Conservation (phyloP, 2,797 vertebrate species). For the Cygnus olor region DNA sequence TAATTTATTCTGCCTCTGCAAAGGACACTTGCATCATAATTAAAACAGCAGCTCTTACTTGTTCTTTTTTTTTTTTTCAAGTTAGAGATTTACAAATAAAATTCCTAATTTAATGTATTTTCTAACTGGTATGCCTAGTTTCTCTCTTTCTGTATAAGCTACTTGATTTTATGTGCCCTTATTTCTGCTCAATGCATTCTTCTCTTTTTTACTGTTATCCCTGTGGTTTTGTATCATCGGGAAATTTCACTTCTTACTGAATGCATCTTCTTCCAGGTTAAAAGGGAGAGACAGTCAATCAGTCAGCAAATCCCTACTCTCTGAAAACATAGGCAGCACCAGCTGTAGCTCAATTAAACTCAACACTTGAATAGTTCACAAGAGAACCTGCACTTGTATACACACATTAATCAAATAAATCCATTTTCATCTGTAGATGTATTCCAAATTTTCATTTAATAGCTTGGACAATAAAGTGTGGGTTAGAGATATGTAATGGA, state of each 20-base stretch:
- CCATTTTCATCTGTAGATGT: slow-evolving; percentile 36
- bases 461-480: slow-evolving; percentile 20
- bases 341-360: slow-evolving; percentile 73
- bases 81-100: not conserved
- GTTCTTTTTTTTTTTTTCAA: not conserved
- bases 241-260: slow-evolving; percentile 40
- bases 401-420: slow-evolving; percentile 67
- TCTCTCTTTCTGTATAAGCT: slow-evolving; percentile 21
- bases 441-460: slow-evolving; percentile 23
- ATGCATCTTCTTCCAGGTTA: slow-evolving; percentile 44
- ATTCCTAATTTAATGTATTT: not conserved
- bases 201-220: not conserved
- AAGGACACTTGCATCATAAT: slow-evolving; percentile 2
- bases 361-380: slow-evolving; percentile 62
- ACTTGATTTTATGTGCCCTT: slow-evolving; percentile 18
- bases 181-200: slow-evolving; percentile 21
- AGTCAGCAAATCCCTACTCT: slow-evolving; percentile 68
- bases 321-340: slow-evolving; percentile 55
- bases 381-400: slow-evolving; percentile 48
- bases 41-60: not conserved
- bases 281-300: slow-evolving; percentile 67
- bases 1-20: slow-evolving; percentile 51
- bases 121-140: not conserved
- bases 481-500: not conserved
- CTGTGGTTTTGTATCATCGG: slow-evolving; percentile 26